These are phyloP conservation scores for Scolanthus callimorphus DNA, from an alignment of 92 coral and sea anemone genomes.

Conservation along the genomic window DNA sequence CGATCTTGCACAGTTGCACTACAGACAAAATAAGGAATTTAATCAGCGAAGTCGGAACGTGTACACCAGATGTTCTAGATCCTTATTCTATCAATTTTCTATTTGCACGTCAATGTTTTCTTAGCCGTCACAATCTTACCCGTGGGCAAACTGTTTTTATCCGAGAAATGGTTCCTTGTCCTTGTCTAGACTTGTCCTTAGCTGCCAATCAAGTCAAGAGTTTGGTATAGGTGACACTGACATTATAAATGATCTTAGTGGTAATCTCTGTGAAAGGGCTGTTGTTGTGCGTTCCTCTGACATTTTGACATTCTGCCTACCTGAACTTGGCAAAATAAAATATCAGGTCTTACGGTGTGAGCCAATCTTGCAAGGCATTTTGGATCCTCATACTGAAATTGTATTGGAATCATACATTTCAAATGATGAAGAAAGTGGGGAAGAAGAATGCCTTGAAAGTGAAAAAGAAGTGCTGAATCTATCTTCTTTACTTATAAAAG, in stretches of 20 bases:
- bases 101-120: constrained; percentile 7
- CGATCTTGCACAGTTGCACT: too few relatives aligned
- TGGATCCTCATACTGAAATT: constrained; percentile 10
- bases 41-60: too few relatives aligned
- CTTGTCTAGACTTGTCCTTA: constrained; percentile 46
- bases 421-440: neutral
- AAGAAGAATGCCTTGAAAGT: neutral
- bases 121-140: constrained; percentile 6
- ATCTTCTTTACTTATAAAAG: constrained; percentile 43
- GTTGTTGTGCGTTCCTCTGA: constrained; percentile 32
- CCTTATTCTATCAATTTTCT: too few relatives aligned
- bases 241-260: constrained; percentile 6
- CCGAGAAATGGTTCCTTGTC: constrained; percentile 23
- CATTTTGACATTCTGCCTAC: neutral
- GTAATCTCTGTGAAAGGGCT: constrained; percentile 8
- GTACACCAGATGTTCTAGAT: too few relatives aligned
- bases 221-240: neutral
- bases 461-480: neutral
- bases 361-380: constrained; percentile 56
- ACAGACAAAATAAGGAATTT: too few relatives aligned
- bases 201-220: too few relatives aligned
- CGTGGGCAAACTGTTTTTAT: constrained; percentile 30
- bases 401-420: constrained; percentile 3
- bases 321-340: too few relatives aligned
- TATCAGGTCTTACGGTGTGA: constrained; percentile 40